Conservation (phyloP, 2,888 invertebrate genomes). For the Meliscaeva auricollis region DNA sequence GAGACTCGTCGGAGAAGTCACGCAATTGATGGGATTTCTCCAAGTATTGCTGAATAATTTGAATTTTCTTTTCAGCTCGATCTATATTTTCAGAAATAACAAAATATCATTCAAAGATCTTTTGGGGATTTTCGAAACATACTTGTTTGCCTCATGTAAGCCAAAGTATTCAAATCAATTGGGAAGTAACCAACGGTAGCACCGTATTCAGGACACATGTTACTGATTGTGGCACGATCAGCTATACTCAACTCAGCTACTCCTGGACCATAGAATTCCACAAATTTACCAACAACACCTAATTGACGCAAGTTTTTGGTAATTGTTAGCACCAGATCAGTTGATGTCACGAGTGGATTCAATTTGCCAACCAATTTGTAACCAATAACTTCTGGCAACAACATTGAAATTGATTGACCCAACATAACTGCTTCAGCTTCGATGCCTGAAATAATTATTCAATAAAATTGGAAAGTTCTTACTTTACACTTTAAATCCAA, state of each 20-base stretch:
- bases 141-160: slow-evolving; percentile 95
- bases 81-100: slow-evolving; percentile 85
- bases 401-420: slow-evolving; percentile 98
- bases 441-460: slow-evolving; percentile 87
- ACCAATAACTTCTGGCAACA: slow-evolving; percentile 97
- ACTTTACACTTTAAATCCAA: too few species aligned
- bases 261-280: slow-evolving; percentile 99
- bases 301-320: slow-evolving; percentile 97
- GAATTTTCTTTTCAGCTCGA: slow-evolving; percentile 90
- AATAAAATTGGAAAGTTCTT: not conserved
- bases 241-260: slow-evolving; percentile 96
- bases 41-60: slow-evolving; percentile 92
- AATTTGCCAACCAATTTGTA: slow-evolving; percentile 94
- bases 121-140: slow-evolving; percentile 67
- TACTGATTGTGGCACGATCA: slow-evolving; percentile 98
- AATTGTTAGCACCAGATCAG: slow-evolving; percentile 98
- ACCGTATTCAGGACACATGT: slow-evolving; percentile 99
- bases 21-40: slow-evolving; percentile 92
- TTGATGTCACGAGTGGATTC: slow-evolving; percentile 94
- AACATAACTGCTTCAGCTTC: slow-evolving; percentile 99
- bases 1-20: slow-evolving; percentile 89
- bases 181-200: slow-evolving; percentile 98
- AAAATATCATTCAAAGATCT: too few species aligned
- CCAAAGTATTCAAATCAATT: slow-evolving; percentile 91
- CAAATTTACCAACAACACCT: slow-evolving; percentile 99